These are phyloP conservation scores for Prinia subflava DNA, from an alignment of 2,113 vertebrate genomes.

Conservation along the genomic window DNA sequence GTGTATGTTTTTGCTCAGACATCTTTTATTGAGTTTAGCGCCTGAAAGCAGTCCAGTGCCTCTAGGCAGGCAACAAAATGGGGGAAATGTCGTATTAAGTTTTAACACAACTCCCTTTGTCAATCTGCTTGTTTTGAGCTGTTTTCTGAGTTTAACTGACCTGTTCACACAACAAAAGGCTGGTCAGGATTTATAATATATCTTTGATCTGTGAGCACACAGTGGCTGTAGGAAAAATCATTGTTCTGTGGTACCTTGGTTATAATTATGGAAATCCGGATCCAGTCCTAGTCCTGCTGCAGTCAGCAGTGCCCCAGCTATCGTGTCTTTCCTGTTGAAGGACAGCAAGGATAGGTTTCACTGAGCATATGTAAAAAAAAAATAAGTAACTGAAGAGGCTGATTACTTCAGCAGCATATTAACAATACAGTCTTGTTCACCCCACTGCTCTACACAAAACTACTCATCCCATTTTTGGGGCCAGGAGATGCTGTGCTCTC, in stretches of 20 bases:
- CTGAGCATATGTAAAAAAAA: accelerated
- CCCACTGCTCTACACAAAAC: neutral
- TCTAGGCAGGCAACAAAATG: neutral
- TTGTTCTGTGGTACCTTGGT: neutral
- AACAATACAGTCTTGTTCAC: neutral
- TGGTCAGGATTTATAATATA: neutral
- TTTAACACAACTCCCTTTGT: neutral
- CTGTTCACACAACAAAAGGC: neutral
- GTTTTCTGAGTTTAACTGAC: neutral
- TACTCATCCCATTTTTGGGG: neutral
- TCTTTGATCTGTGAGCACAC: neutral
- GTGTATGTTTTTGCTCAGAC: neutral
- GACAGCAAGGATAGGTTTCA: neutral
- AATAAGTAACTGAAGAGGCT: neutral
- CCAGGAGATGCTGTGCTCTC: neutral
- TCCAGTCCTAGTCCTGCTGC: neutral
- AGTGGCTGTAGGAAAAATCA: neutral
- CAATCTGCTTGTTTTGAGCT: neutral
- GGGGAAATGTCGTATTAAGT: neutral
- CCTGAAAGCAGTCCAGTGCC: neutral
- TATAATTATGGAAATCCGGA: neutral
- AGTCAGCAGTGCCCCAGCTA: neutral
- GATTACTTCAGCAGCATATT: neutral
- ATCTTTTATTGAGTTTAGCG: neutral
- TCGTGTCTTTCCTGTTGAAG: neutral